These are phyloP conservation scores for Octopus bimaculoides DNA, from an alignment of 1,140 invertebrate genomes.

Conservation along the genomic window DNA sequence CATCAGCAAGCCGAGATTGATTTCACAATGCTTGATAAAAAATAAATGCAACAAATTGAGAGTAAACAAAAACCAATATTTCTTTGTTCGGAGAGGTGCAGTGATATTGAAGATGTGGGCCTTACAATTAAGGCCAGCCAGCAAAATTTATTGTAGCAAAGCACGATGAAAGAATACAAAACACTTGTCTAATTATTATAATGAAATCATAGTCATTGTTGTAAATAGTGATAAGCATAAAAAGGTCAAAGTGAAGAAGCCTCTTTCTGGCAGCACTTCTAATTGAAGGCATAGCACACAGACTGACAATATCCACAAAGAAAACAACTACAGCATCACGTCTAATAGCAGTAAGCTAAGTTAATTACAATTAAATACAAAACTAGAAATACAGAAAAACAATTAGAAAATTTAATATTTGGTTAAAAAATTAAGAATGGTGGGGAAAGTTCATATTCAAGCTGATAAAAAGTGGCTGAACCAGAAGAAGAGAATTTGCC, in stretches of 20 bases:
- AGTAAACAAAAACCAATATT: neutral
- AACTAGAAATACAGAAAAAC: neutral
- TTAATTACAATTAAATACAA: neutral
- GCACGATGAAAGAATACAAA: neutral
- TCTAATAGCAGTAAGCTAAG: neutral
- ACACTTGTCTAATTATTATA: neutral
- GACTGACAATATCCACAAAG: conserved; percentile 7
- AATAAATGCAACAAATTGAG: neutral
- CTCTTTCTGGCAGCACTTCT: neutral
- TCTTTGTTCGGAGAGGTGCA: neutral
- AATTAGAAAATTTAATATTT: neutral
- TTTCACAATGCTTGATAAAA: conserved; percentile 10
- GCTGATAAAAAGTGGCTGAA: too few relatives aligned
- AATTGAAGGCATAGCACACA: conserved; percentile 4
- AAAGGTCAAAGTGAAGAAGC: conserved; percentile 1
- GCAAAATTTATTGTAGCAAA: neutral
- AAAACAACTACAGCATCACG: neutral
- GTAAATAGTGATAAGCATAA: neutral
- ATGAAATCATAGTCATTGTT: neutral
- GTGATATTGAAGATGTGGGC: neutral
- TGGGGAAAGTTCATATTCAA: too few relatives aligned
- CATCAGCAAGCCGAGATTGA: conserved; percentile 8
- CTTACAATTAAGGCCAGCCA: neutral
- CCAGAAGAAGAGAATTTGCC: too few relatives aligned
- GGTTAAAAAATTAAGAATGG: neutral